Evolutionary conservation across 2,113 vertebrate genomes (phyloP), one percentile per base, ranked within the genome.

Genomic region (Megaleporinus macrocephalus): DNA sequence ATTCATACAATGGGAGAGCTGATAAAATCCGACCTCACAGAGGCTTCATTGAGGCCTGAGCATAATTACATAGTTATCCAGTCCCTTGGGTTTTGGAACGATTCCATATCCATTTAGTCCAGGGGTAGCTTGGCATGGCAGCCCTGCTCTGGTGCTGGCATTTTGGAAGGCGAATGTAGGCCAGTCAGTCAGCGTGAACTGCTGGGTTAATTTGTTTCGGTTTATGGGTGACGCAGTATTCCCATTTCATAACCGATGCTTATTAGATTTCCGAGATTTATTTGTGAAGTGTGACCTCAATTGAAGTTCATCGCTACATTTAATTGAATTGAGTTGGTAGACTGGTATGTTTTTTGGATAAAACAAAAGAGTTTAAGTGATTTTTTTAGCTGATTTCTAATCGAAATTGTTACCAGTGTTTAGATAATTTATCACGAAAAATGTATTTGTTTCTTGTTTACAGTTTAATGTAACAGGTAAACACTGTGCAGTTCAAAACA

Each of bases 41-140:
- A 70, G 12, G 12, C 33, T 44, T 70, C 66, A 70, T 36, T 36
- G 65, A 68, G 65, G 53, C 27, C 51, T 7, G 53, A 18, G 14
- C 36, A 70, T 33, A 70, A 57, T 79, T 44, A 59, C 78, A 71
- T 44, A 59, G 65, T 47, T 79, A 16, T 53, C n/a, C 24, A 65
- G 59, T 59, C 30, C 53, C 26, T 57, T 70, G 44, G 57, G n/a
- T 53, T 55, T 36, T 81, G 57, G 65, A 69, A 15, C 47, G 24
- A 27, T 30, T 81, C 29, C 63, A 76, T 53, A 11, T 14, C 44
- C 24, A 29, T 65, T 66, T 62, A 41, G 11, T 69, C 44, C 73
- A 59, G 13, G 68, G 29, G 68, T n/a, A 36, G 26, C 20, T 41
- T 66, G 65, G 47, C 80, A 82, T 69, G 63, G 49, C 55, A 57